Conservation (phyloP, 2,888 invertebrate species). For the Melipona bicolor region DNA sequence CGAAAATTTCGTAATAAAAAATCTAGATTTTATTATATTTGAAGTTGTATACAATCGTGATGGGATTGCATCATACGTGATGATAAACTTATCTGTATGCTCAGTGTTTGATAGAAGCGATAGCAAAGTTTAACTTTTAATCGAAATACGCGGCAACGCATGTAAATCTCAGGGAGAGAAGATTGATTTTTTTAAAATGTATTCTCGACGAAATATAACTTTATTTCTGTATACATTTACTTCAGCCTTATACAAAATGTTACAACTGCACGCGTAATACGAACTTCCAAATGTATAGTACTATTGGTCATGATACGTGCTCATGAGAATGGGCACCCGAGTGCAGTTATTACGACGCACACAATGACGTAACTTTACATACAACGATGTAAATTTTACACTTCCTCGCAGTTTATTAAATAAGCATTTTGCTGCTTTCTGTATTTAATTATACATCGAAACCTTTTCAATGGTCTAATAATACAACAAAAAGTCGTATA, state of each 20-base stretch:
- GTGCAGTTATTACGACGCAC: conserved; percentile 52
- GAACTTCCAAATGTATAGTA: conserved; percentile 64
- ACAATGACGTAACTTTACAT: conserved; percentile 33
- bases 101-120: not conserved
- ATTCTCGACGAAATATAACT: conserved; percentile 68
- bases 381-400: conserved; percentile 1
- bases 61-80: not conserved
- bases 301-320: conserved; percentile 57
- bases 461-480: conserved; percentile 12
- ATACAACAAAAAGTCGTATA: conserved; percentile 33
- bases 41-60: not conserved
- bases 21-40: not conserved
- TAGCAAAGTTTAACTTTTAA: not conserved
- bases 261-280: conserved; percentile 68
- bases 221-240: conserved; percentile 71
- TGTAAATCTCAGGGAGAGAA: not conserved
- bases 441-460: conserved; percentile 29
- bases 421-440: not conserved
- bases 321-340: conserved; percentile 32
- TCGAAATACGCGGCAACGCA: not conserved
- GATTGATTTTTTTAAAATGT: not conserved
- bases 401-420: conserved; percentile 4
- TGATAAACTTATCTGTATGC: conserved; percentile 18
- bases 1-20: not conserved
- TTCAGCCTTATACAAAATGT: conserved; percentile 77